Evolutionary conservation across 1,140 invertebrate genomes (phyloP), one percentile per base, ranked within the genome.

Genomic region (Ridgeia piscesae): DNA sequence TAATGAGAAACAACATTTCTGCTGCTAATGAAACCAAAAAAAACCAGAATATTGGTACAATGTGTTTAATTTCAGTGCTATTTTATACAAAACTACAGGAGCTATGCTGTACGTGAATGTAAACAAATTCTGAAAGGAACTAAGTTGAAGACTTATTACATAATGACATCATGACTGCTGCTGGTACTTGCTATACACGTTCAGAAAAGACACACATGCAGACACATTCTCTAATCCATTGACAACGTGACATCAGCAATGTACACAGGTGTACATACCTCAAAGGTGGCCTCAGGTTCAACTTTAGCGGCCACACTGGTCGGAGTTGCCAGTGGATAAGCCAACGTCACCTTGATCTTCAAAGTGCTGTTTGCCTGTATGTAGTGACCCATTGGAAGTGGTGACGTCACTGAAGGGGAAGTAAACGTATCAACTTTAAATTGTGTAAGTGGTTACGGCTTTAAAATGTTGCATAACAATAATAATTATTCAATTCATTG

Each of bases 311-410:
- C 94, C 0, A 95, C 93, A 27, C 94, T 92, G 17, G 94, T 89
- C 27, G 94, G 94, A 31, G 94, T 95, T 48, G 93, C 93, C 21
- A 96, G 92, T 9, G 95, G 94, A 91, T 94, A 92, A 11, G 95
- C 94, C 35, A 96, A 50, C 92, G 95, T 94, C 35, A 96, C 94
- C 92, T 94, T 94, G 21, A 96, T 93, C 92, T 96, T 96, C 92
- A 96, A 91, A 93, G 94, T 94, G 21, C 95, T 92, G 42, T 94
- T 93, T 17, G 93, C 92, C 0, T 94, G 92, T 89, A 95, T 91
- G 93, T 95, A 96, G 90, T 95, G 93, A 89, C 95, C 95, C 50
- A 94, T 91, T 35, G 93, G 90, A 34, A 95, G 91, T 33, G 95
- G 95, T 34, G 91, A 92, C 33, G n/a, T 34, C 2, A 34, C 89